Evolutionary conservation across 2,797 vertebrate genomes (phyloP), one percentile per base, ranked within the genome.

Genomic region (Eulemur rubriventer): DNA sequence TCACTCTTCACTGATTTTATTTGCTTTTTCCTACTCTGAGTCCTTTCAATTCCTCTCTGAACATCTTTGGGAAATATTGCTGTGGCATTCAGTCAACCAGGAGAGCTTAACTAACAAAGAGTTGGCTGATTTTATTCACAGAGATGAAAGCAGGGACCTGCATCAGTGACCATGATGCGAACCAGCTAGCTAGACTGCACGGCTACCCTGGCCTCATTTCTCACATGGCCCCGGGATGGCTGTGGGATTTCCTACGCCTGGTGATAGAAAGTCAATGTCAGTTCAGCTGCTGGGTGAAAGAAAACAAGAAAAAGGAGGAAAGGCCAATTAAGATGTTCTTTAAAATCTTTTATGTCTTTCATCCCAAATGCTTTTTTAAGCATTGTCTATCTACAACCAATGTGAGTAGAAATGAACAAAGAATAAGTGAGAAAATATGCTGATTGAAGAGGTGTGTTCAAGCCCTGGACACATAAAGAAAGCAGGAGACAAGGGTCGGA

Each of bases 1-100:
- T 98, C 98, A 98, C 87, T 98, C 97, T 93, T 98, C 98, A 98
- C 97, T 98, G 98, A 72, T 98, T 97, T 98, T 97, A 98, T 98
- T 98, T 98, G 96, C 81, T 90, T 97, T 97, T 96, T 94, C 93
- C 86, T 93, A 79, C 90, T 96, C 95, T 85, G 78, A 97, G 81
- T 76, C 94, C 57, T 94, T 97, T 85, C 91, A 96, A 95, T 97
- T 92, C 96, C 88, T 92, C 70, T 61, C 73, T 91, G 91, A 91
- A 94, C 96, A 94, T 96, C 70, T 93, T 95, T 79, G 43, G 93
- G 86, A 94, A 97, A 94, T 91, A 87, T 94, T 75, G 75, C 89
- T 79, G 22, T 82, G 43, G 67, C 82, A 82, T 67, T 92, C 94
- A 83, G 89, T 97, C 94, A 96, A 93, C 93, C 48, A 70, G 69